A percentile compares a stretch with the other conserved stretches of the same genome.
phyloP scores from a whole-genome alignment of 2,797 vertebrate species.

The Microtus agrestis region DNA sequence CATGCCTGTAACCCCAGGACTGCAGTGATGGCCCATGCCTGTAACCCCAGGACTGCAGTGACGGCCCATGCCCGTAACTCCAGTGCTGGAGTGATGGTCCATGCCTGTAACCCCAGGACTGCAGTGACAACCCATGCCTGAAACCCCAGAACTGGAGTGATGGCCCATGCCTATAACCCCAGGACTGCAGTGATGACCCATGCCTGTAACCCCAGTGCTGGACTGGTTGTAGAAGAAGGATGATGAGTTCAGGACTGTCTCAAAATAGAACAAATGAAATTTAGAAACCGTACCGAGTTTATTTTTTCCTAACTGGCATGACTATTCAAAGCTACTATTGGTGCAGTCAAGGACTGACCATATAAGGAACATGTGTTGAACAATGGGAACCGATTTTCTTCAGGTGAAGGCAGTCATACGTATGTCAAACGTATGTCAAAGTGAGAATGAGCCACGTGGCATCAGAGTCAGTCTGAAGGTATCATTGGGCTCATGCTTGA shows the following conservation, averaged over 20 bases:
- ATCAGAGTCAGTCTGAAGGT: background rate
- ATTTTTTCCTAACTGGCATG: background rate
- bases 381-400: background rate
- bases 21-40: too few relatives aligned
- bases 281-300: too few relatives aligned
- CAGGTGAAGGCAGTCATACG: background rate
- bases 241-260: background rate
- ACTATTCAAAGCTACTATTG: background rate
- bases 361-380: too few relatives aligned
- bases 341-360: too few relatives aligned
- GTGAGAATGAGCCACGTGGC: background rate
- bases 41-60: too few relatives aligned
- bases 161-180: too few relatives aligned
- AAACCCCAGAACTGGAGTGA: too few relatives aligned
- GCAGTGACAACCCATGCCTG: too few relatives aligned
- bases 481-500: background rate
- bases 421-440: background rate
- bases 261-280: background rate
- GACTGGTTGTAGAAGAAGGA: background rate
- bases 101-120: too few relatives aligned
- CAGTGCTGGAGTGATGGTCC: too few relatives aligned
- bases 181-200: fast-evolving
- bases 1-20: too few relatives aligned
- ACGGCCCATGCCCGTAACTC: too few relatives aligned
- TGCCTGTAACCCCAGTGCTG: background rate